Evolutionary conservation across 2,113 vertebrate species (phyloP).

Genomic region (Alexandromys fortis): DNA sequence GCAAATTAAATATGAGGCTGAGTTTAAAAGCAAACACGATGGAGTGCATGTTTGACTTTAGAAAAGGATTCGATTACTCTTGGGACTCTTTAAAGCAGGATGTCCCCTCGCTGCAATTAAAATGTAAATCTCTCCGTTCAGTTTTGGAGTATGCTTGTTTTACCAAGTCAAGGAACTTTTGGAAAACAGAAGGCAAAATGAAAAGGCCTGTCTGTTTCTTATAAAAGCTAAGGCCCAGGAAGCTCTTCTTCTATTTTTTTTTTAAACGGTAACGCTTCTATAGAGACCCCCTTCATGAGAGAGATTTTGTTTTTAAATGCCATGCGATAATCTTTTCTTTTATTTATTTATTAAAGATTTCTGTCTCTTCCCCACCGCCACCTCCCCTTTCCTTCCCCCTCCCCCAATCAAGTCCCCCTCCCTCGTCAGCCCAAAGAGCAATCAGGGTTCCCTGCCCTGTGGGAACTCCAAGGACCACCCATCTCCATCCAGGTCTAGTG

Average conservation of each 20-base stretch:
- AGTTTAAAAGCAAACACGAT: slow-evolving; percentile 53
- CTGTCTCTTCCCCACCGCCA: too few species aligned
- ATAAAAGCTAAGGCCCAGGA: not conserved
- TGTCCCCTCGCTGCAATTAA: slow-evolving; percentile 46
- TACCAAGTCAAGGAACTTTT: not conserved
- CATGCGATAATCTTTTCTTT: not conserved
- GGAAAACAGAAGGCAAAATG: not conserved
- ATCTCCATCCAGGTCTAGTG: too few species aligned
- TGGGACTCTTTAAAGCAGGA: slow-evolving; percentile 50
- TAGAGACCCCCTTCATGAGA: not conserved
- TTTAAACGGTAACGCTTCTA: not conserved
- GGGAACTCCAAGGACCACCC: too few species aligned
- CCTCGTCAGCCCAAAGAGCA: too few species aligned
- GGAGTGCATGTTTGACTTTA: slow-evolving; percentile 61
- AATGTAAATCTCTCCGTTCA: slow-evolving; percentile 51
- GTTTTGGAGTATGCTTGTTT: slow-evolving; percentile 25
- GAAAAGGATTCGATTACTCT: slow-evolving; percentile 31
- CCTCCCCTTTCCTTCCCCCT: too few species aligned
- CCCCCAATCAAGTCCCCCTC: too few species aligned
- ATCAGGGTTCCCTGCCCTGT: too few species aligned
- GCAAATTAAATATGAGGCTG: slow-evolving; percentile 49
- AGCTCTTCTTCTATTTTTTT: not conserved
- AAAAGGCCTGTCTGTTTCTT: slow-evolving; percentile 31
- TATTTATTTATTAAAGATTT: too few species aligned
- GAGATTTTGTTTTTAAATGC: slow-evolving; percentile 21